phyloP scores from a whole-genome alignment of 2,797 vertebrate genomes.

The Hemitrygon akajei region DNA sequence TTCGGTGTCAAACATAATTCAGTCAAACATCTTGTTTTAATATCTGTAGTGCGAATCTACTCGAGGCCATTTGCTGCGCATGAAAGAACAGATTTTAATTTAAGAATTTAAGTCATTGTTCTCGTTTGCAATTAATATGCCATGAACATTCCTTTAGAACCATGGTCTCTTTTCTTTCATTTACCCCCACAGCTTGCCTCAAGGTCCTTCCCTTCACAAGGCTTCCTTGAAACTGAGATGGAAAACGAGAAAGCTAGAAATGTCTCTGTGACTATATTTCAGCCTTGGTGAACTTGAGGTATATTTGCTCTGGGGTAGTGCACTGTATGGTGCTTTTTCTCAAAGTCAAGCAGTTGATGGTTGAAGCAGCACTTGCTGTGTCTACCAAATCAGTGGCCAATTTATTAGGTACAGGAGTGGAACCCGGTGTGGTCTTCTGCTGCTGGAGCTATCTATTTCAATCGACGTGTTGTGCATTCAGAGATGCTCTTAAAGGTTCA shows the following conservation, averaged over 20 bases:
- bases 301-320: neutral
- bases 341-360: neutral
- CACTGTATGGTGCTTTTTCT: neutral
- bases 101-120: conserved; percentile 16
- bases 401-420: too few relatives aligned
- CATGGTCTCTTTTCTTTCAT: neutral
- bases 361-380: neutral
- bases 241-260: neutral
- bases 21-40: neutral
- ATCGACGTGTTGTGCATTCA: too few relatives aligned
- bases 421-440: too few relatives aligned
- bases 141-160: neutral
- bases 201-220: neutral
- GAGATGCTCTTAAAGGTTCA: too few relatives aligned
- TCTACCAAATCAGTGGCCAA: neutral
- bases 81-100: neutral
- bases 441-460: too few relatives aligned
- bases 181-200: neutral
- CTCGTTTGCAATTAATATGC: neutral
- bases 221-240: neutral
- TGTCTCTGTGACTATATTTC: neutral
- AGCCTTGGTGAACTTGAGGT: neutral
- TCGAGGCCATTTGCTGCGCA: too few relatives aligned
- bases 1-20: neutral
- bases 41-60: too few relatives aligned